Base-by-base conservation (phyloP, 2,888 invertebrate genomes). In the Cantharis flavilabris region DNA sequence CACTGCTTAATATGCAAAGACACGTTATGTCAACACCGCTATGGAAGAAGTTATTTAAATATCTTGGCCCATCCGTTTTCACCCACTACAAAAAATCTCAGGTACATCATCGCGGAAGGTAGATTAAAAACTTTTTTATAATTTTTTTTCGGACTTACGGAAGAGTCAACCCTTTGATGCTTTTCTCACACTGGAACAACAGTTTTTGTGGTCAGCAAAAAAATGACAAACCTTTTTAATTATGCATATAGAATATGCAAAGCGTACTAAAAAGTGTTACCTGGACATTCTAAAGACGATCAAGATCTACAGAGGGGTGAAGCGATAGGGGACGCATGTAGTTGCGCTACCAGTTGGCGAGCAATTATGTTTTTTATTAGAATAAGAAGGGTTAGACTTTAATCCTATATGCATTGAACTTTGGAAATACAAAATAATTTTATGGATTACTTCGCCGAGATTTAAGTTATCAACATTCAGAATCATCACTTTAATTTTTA, bases 1-100 rank as follows among this genome's bases (percentile, higher is more conserved):
- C 83, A 74, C 86, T 86, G 82, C 83, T 88, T 88, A 87, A 88
- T 88, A 88, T 88, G 88, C 88, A 85, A 87, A 86, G 85, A 87
- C 88, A 88, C 87, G 88, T 84, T 86, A 86, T 87, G 88, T 88
- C 88, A 88, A 88, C 88, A 87, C 84, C 82, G 83, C 81, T 81
- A 80, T 82, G 83, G 82, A 82, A 76, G 76, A 78, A 73, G 76
- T 79, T 77, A 78, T 78, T 78, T 76, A 78, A 78, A 76, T 78
- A 69, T 72, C 69, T 71, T 73, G 14, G 28, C 73, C 76, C 71
- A 74, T 72, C 69, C 76, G 76, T 79, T 67, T 76, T 86, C 87
- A 85, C 87, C 87, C 88, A 86, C 88, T 83, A 85, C 86, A 87
- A 87, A 88, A 87, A 80, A 77, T 76, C 79, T 83, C 87, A 87